Conservation (phyloP, 2,888 invertebrate genomes). For the Epinotia brunnichana region DNA sequence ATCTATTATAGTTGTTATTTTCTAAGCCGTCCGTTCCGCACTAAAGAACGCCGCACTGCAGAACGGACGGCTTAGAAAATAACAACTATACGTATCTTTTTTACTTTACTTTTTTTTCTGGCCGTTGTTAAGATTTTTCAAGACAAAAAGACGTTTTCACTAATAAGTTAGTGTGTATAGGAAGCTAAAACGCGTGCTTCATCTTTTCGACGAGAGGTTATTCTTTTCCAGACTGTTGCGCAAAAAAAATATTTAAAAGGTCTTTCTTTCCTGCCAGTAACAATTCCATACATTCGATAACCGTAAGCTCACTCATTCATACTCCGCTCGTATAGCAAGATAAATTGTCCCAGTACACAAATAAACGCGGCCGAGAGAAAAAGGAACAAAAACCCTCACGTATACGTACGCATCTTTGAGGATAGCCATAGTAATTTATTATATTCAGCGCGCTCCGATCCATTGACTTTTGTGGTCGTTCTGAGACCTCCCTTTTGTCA, state of each 20-base stretch:
- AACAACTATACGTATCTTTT: too few relatives aligned
- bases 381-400: slow-evolving; percentile 69
- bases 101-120: too few relatives aligned
- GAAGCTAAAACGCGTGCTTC: slow-evolving; percentile 7
- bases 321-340: slow-evolving; percentile 75
- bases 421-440: slow-evolving; percentile 79
- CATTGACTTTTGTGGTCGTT: slow-evolving; percentile 79
- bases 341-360: slow-evolving; percentile 79
- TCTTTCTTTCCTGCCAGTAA: slow-evolving; percentile 49
- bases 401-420: slow-evolving; percentile 64
- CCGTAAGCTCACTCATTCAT: slow-evolving; percentile 78
- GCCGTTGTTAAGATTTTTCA: not conserved
- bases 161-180: not conserved
- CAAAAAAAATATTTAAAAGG: slow-evolving; percentile 41
- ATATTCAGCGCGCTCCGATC: slow-evolving; percentile 76
- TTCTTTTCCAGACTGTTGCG: slow-evolving; percentile 35
- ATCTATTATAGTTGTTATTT: too few relatives aligned
- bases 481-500: slow-evolving; percentile 74
- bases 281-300: slow-evolving; percentile 66
- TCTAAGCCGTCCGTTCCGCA: too few relatives aligned
- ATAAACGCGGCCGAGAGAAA: slow-evolving; percentile 72
- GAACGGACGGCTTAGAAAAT: too few relatives aligned
- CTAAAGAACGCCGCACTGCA: too few relatives aligned
- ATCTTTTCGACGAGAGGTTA: slow-evolving; percentile 12
- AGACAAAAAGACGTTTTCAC: not conserved